Conservation (phyloP, 2,888 invertebrate species). For the Pilophorus perplexus region DNA sequence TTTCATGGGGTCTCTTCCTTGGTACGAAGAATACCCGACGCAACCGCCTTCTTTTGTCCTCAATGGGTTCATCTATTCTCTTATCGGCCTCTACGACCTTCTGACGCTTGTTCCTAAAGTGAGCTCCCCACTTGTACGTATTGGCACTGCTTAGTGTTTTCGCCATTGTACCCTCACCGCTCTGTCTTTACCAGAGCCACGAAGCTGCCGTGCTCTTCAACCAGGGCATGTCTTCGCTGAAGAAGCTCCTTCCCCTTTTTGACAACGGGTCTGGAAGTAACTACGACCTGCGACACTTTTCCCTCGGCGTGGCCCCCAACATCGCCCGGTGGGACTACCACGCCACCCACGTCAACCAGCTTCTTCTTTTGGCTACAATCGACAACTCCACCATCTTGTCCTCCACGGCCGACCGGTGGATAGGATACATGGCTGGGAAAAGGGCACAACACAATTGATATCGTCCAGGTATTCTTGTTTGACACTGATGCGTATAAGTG, state of each 20-base stretch:
- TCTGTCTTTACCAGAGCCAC: slow-evolving; percentile 55
- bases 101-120: slow-evolving; percentile 61
- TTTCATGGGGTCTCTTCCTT: slow-evolving; percentile 63
- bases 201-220: slow-evolving; percentile 74
- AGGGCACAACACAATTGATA: slow-evolving; percentile 85
- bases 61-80: slow-evolving; percentile 97
- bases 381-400: slow-evolving; percentile 78
- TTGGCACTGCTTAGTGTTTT: too few species aligned
- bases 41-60: slow-evolving; percentile 90
- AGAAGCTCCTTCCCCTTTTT: slow-evolving; percentile 81
- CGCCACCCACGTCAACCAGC: slow-evolving; percentile 94
- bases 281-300: slow-evolving; percentile 93
- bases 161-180: too few species aligned
- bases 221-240: slow-evolving; percentile 83
- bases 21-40: slow-evolving; percentile 99
- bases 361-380: slow-evolving; percentile 81
- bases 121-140: too few species aligned
- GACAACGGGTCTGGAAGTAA: slow-evolving; percentile 89
- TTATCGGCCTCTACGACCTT: slow-evolving; percentile 89
- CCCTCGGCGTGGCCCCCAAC: slow-evolving; percentile 84
- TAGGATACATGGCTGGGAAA: slow-evolving; percentile 93
- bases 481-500: too few species aligned
- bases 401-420: slow-evolving; percentile 87
- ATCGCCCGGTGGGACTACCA: slow-evolving; percentile 99
- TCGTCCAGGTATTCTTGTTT: too few species aligned